A percentile compares a stretch with the other conserved stretches of the same genome.
Conservation (phyloP, 2,797 vertebrate species). For the Somateria mollissima region DNA sequence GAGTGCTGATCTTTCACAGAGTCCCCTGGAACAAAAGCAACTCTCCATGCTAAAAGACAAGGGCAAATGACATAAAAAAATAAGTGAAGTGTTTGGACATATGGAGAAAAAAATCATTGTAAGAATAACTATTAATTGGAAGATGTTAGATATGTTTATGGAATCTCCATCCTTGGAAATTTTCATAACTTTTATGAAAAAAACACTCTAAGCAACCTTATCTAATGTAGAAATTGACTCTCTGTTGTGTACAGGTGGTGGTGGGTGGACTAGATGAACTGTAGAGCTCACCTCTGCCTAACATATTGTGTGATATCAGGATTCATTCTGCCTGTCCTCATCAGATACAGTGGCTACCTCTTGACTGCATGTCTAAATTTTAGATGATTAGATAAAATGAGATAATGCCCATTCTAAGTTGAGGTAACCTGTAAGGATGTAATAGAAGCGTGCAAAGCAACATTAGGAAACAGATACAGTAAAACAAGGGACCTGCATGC, state of each 20-base stretch:
- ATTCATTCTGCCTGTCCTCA: not conserved
- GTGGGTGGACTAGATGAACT: not conserved
- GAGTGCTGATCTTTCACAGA: not conserved
- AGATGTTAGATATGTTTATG: not conserved
- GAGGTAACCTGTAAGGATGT: not conserved
- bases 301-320: not conserved
- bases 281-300: not conserved
- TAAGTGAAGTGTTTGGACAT: not conserved
- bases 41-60: not conserved
- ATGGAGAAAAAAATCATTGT: not conserved
- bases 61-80: not conserved
- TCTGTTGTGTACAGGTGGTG: rapidly evolving
- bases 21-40: not conserved
- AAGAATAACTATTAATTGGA: not conserved
- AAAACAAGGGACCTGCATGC: rapidly evolving
- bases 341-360: rapidly evolving
- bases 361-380: not conserved
- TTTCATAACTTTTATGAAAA: not conserved
- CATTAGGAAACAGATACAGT: not conserved
- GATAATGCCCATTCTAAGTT: not conserved
- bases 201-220: not conserved
- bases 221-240: not conserved
- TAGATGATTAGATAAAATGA: not conserved
- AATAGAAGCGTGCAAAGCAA: not conserved
- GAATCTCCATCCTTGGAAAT: not conserved